Evolutionary conservation across 2,113 vertebrate genomes (phyloP), one percentile per base, ranked within the genome.

Genomic region (Litocranius walleri): DNA sequence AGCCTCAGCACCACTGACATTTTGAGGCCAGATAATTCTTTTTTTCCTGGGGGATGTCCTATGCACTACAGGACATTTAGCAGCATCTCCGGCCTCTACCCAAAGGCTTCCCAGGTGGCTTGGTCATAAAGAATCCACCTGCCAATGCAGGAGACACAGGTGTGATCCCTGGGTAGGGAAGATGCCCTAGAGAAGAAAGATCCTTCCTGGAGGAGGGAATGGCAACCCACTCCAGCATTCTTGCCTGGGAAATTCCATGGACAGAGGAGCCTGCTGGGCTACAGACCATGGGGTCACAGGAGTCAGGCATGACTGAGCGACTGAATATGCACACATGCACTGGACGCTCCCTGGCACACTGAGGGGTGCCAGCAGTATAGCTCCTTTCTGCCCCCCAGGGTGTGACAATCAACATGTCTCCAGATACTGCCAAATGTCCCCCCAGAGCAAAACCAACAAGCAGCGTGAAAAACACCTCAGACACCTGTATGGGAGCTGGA

Each of bases 1-100:
- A 3, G 8, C 33, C 33, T 96, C 11, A 0, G 29, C 78, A n/a
- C 56, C 4, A 43, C 0, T 45, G 19, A 8, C 6, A 19, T 15
- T 16, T 15, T 8, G 27, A 84, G 9, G 7, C 3, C 36, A 45
- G 56, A 36, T 33, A 10, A 45, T 29, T 67, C 78, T 43, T n/a
- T 80, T 80, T 62, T 54, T 64, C 23, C 13, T 40, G 33, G 17
- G 12, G 3, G 36, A 13, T 6, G 2, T 19, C n/a, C 3, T 5
- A 45, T 27, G 36, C 40, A 36, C 10, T 33, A 1, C 2, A 33
- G 15, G 27, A 19, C 27, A 11, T 12, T 57, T 27, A 33, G 29
- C 6, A 54, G 29, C 14, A 82, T 17, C 40, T 2, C 61, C 27
- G 30, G 56, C 25, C n/a, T 81, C 64, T 6, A 56, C 48, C 16